Percentiles rank a stretch among this genome's conserved stretches.
Evolutionary conservation across 2,113 vertebrate genomes (phyloP).

Genomic region (Brachypodius melanocephalos): DNA sequence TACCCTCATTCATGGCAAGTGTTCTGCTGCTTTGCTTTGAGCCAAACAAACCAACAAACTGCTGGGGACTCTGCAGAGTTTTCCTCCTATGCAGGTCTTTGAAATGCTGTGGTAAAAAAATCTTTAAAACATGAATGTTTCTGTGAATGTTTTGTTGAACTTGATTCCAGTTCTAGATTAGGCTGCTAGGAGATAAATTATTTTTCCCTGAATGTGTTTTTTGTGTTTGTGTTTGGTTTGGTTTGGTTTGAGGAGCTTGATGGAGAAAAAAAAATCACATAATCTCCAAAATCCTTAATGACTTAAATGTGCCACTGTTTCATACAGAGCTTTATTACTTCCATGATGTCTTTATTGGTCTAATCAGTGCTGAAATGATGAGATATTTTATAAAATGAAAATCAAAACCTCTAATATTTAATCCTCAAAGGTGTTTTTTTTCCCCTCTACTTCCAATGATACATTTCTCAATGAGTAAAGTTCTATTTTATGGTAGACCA

Average conservation of each 20-base stretch:
- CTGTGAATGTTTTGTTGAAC: background rate
- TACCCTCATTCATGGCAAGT: background rate
- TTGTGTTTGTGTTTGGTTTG: background rate
- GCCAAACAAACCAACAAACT: background rate
- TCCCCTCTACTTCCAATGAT: background rate
- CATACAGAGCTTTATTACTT: background rate
- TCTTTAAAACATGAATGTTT: background rate
- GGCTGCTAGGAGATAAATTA: background rate
- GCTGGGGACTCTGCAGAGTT: background rate
- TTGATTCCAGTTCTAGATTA: background rate
- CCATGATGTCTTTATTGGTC: background rate
- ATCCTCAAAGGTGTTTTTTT: background rate
- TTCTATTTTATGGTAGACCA: background rate
- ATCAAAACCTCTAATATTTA: background rate
- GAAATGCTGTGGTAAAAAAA: background rate
- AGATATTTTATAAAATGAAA: background rate
- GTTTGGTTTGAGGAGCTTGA: background rate
- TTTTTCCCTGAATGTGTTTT: background rate
- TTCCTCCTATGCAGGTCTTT: fast-evolving
- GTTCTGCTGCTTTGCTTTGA: background rate
- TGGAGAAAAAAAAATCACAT: background rate
- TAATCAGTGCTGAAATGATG: background rate
- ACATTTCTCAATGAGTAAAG: background rate
- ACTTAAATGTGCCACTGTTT: background rate
- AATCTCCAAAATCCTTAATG: background rate